Conservation (phyloP, 2,113 vertebrate species). For the Pseudopipra pipra region DNA sequence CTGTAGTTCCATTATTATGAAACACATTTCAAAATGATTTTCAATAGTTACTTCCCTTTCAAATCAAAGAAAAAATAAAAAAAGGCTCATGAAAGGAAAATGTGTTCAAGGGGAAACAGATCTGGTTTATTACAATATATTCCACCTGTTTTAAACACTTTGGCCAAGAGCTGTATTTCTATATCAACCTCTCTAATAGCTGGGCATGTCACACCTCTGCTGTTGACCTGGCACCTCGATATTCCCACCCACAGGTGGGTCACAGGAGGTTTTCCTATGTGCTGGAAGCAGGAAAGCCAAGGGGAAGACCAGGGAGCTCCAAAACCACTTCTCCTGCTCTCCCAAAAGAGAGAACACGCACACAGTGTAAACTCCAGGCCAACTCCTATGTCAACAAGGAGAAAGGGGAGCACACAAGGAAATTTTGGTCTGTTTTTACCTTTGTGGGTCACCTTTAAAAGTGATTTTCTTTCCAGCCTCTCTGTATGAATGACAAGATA, state of each 20-base stretch:
- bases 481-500: neutral
- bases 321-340: neutral
- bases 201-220: no score
- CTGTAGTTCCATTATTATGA: neutral
- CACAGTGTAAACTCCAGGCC: neutral
- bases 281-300: neutral
- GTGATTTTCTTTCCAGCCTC: neutral
- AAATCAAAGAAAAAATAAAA: neutral
- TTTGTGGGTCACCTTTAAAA: neutral
- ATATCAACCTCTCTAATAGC: rapidly evolving
- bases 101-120: neutral
- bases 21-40: neutral
- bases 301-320: neutral
- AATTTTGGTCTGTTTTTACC: neutral
- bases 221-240: rapidly evolving
- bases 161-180: neutral
- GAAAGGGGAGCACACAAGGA: neutral
- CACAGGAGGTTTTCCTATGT: rapidly evolving
- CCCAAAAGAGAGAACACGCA: neutral
- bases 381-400: neutral
- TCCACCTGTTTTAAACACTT: neutral
- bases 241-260: neutral
- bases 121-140: neutral
- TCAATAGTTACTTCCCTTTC: neutral
- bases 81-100: neutral